Conservation (phyloP, 37 sponge, comb jelly and placozoan species). For the Cladorhizidae sp. region DNA sequence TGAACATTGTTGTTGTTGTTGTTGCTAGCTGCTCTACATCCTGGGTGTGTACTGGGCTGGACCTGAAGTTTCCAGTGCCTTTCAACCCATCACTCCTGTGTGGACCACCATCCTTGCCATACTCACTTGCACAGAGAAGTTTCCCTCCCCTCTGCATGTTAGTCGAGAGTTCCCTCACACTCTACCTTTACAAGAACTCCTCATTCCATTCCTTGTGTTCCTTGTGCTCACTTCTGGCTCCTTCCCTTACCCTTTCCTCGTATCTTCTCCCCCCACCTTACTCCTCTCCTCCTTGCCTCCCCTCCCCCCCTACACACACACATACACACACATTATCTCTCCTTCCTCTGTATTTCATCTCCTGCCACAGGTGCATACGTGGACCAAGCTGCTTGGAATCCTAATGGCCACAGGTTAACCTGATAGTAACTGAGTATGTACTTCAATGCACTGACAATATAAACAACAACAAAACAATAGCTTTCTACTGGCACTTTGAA, state of each 20-base stretch:
- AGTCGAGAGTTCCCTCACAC: background rate
- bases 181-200: background rate
- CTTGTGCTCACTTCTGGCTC: background rate
- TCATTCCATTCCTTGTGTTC: background rate
- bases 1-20: background rate
- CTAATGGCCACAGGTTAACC: constrained; percentile 51
- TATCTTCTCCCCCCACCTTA: background rate
- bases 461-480: too few species aligned
- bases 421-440: too few species aligned
- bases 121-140: constrained; percentile 19
- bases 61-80: constrained; percentile 65
- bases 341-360: too few species aligned
- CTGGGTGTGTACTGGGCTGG: constrained; percentile 73
- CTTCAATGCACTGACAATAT: too few species aligned
- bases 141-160: constrained; percentile 17
- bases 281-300: background rate
- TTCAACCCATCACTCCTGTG: constrained; percentile 59
- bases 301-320: too few species aligned
- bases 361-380: constrained; percentile 45
- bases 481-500: too few species aligned
- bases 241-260: background rate
- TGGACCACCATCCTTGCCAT: constrained; percentile 28
- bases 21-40: constrained; percentile 65
- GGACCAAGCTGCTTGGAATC: constrained; percentile 66
- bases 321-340: too few species aligned